These are phyloP conservation scores for Creontiades dilutus DNA, from an alignment of 2,888 invertebrate genomes.

Conservation along the genomic window DNA sequence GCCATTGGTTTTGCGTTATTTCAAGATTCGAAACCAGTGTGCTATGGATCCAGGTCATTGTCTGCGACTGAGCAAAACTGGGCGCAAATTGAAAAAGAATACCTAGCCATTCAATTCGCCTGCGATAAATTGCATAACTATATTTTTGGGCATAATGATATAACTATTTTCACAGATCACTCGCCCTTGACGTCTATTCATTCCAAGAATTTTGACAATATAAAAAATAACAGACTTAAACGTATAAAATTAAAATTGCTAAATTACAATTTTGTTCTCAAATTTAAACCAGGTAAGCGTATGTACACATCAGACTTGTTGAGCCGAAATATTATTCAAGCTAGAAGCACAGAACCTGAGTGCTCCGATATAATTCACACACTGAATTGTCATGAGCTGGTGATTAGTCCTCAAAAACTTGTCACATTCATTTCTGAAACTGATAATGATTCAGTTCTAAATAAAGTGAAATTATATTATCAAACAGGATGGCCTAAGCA, in stretches of 20 bases:
- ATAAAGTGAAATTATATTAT: too few species aligned
- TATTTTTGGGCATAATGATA: background rate
- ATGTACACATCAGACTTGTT: background rate
- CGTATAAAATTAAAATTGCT: slow-evolving; percentile 4
- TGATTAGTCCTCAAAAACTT: too few species aligned
- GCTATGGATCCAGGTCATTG: slow-evolving; percentile 21
- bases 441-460: too few species aligned
- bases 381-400: too few species aligned
- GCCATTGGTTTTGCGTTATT: slow-evolving; percentile 23
- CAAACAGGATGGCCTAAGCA: too few species aligned
- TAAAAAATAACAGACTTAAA: slow-evolving; percentile 24
- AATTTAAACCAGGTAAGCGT: background rate
- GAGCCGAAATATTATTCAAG: background rate
- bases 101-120: background rate
- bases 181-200: background rate
- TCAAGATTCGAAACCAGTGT: background rate
- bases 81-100: background rate
- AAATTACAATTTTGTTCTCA: background rate
- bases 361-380: too few species aligned
- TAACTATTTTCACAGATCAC: slow-evolving; percentile 18
- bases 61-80: too few species aligned
- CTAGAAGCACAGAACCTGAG: too few species aligned
- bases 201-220: background rate
- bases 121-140: slow-evolving; percentile 20
- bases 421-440: too few species aligned